Base-by-base conservation (phyloP, 2,797 vertebrate genomes). In the Taenioides sp. region DNA sequence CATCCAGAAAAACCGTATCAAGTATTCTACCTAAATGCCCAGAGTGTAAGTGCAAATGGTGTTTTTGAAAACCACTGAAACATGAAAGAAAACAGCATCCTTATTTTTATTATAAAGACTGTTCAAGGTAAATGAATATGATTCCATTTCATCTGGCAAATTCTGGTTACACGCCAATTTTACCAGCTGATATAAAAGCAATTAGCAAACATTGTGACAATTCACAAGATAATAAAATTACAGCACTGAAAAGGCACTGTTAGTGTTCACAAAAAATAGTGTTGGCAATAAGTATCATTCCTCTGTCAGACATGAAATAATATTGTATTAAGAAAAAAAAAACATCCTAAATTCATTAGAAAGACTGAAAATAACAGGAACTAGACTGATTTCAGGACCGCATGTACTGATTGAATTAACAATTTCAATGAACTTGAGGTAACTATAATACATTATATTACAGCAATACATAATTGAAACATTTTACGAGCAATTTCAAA, bases 181-280 rank as follows among this genome's bases (percentile, higher is more conserved):
- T 52, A 69, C 72, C 69, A 31, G 9, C 14, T 50, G 49, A 66
- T 66, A 75, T 40, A 28, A 81, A 80, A 81, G 70, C 52, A 83
- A 76, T 5, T 72, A 83, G 57, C 73, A 86, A 63, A 82, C 50
- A 74, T 67, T 49, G 71, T 84, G 78, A 76, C 74, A 11, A 66
- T 59, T 70, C 31, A 52, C 9, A 72, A 71, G 71, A 85, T 72
- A 91, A 90, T 72, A 91, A 90, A 89, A 59, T 62, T 67, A 71
- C 40, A 69, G 84, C 76, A 75, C 88, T 76, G 78, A 84, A 87
- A 92, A 94, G 93, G 92, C 93, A 94, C 92, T 91, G 9, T 65
- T 54, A 54, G 58, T 72, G 62, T 77, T 77, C 49, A 69, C 40
- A 84, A 84, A 83, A 71, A 60, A 69, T 37, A 68, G 16, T 54